A percentile compares a stretch with the other conserved stretches of the same genome.
Conservation (phyloP, 2,888 invertebrate genomes). For the Mimas tiliae region DNA sequence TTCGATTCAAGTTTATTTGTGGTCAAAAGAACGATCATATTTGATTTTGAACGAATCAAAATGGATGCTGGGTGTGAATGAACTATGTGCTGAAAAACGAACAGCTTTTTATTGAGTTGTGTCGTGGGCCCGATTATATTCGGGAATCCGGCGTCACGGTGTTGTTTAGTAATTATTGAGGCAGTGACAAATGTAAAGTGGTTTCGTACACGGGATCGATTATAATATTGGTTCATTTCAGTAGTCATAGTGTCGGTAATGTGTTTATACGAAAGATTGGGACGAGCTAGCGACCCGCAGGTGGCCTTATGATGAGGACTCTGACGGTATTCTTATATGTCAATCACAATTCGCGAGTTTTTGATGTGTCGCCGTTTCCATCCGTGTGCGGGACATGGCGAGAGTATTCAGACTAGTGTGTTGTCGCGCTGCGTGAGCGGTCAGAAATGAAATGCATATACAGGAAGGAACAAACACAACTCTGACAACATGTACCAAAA, state of each 20-base stretch:
- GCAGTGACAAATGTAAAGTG: conserved; percentile 67
- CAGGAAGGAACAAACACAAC: conserved; percentile 86
- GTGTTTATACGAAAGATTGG: conserved; percentile 78
- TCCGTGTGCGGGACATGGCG: conserved; percentile 75
- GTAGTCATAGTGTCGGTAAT: conserved; percentile 81
- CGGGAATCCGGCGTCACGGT: conserved; percentile 74
- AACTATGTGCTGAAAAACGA: conserved; percentile 84
- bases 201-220: conserved; percentile 55
- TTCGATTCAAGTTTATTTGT: conserved; percentile 57
- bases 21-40: conserved; percentile 78
- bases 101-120: conserved; percentile 83
- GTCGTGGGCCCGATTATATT: conserved; percentile 80
- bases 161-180: conserved; percentile 68
- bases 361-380: conserved; percentile 63
- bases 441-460: conserved; percentile 88
- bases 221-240: conserved; percentile 63
- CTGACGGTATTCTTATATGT: conserved; percentile 73
- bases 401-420: conserved; percentile 74
- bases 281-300: conserved; percentile 75
- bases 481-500: conserved; percentile 89
- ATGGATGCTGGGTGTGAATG: conserved; percentile 86
- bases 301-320: conserved; percentile 84
- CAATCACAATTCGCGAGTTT: conserved; percentile 66
- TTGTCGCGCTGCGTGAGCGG: conserved; percentile 80
- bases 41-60: conserved; percentile 85